phyloP scores from a whole-genome alignment of 2,888 invertebrate genomes.

The Eupithecia subumbrata region DNA sequence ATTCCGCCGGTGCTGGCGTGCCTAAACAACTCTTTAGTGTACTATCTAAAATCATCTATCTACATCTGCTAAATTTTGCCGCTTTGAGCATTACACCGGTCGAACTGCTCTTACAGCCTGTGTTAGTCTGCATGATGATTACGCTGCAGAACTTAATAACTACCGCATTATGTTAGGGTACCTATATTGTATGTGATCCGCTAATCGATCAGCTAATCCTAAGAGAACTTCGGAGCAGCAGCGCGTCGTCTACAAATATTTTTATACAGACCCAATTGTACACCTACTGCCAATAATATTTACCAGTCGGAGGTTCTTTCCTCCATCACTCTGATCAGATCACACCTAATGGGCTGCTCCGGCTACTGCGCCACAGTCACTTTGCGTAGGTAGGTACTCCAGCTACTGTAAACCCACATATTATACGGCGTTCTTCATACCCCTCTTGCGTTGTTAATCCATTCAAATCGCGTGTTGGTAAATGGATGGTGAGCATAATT shows the following conservation, averaged over 20 bases:
- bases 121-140: background rate
- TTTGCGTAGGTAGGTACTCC: no score
- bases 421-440: background rate
- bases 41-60: background rate
- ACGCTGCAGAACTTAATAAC: background rate
- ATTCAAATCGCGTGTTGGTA: slow-evolving; percentile 17
- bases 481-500: slow-evolving; percentile 31
- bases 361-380: no score
- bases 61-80: background rate
- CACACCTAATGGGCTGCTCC: no score
- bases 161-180: no score
- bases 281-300: background rate
- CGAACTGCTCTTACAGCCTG: background rate
- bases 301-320: background rate
- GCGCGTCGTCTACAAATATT: background rate
- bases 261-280: background rate
- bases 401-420: no score
- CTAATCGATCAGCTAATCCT: no score
- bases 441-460: background rate
- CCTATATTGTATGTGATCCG: no score
- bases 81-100: background rate
- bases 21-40: background rate
- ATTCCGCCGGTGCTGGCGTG: slow-evolving; percentile 53
- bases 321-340: background rate
- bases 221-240: background rate